Percentiles rank a stretch among this genome's conserved stretches.
These are phyloP conservation scores for Salvator merianae DNA, from an alignment of 2,113 vertebrate genomes.

Conservation along the genomic window DNA sequence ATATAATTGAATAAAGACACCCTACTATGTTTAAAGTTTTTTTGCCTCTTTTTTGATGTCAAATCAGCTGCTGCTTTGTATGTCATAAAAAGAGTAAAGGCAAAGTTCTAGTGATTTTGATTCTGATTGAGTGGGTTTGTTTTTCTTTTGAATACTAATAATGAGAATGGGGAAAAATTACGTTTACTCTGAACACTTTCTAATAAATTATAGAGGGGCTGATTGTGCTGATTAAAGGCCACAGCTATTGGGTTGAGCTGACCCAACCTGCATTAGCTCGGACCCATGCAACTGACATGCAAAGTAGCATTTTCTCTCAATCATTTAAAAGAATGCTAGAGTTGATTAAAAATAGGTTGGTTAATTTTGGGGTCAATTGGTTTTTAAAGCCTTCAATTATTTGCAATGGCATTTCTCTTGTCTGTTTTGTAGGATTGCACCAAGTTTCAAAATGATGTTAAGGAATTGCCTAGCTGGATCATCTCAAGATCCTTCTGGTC, in stretches of 20 bases:
- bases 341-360: conserved; percentile 22
- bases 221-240: fast-evolving
- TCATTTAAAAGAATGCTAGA: conserved; percentile 23
- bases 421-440: neutral
- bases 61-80: conserved; percentile 14
- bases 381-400: conserved; percentile 4
- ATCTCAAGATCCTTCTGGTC: neutral
- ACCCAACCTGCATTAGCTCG: conserved; percentile 2
- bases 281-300: conserved; percentile 17
- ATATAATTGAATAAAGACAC: conserved; percentile 41
- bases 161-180: neutral
- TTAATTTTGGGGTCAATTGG: conserved; percentile 9
- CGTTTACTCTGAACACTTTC: neutral
- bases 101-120: conserved; percentile 23
- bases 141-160: conserved; percentile 16
- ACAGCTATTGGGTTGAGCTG: conserved; percentile 22
- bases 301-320: conserved; percentile 21
- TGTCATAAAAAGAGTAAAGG: conserved; percentile 32
- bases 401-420: neutral
- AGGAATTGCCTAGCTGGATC: neutral
- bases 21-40: conserved; percentile 46
- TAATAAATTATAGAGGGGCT: conserved; percentile 9
- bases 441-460: neutral
- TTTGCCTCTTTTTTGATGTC: conserved; percentile 34
- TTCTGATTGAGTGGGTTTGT: conserved; percentile 4